Conservation (phyloP, 2,888 invertebrate species). For the Clepsis dumicolana region DNA sequence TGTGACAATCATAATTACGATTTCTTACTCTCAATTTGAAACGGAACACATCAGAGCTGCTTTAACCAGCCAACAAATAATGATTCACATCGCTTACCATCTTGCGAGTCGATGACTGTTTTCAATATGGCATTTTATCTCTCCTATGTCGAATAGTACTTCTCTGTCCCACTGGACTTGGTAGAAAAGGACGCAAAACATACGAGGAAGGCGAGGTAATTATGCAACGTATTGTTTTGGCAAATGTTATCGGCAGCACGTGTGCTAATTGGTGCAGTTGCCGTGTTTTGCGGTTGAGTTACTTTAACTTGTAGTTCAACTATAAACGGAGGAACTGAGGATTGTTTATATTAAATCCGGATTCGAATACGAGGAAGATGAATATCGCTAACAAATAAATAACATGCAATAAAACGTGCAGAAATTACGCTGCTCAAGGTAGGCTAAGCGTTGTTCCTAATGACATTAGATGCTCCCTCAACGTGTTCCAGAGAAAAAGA, state of each 20-base stretch:
- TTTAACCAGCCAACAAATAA: no score
- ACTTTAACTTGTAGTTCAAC: not conserved
- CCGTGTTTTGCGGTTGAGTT: conserved; percentile 11
- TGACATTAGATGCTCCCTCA: no score
- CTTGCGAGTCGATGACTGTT: no score
- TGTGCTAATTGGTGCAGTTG: conserved; percentile 13
- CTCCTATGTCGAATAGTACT: not conserved
- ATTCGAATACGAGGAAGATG: no score
- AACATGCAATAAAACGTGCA: no score
- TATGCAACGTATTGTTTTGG: conserved; percentile 34
- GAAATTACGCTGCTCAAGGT: no score
- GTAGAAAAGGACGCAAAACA: not conserved
- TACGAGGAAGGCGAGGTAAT: not conserved
- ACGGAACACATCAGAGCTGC: not conserved
- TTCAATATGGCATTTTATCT: no score
- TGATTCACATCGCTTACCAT: no score
- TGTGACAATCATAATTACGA: not conserved
- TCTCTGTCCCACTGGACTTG: not conserved
- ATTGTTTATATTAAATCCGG: no score
- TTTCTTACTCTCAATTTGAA: not conserved
- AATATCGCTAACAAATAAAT: no score
- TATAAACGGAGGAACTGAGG: not conserved
- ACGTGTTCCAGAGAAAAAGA: no score
- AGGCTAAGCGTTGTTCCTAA: no score
- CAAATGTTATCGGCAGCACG: conserved; percentile 37